Conservation (phyloP, 2,113 vertebrate species). For the Struthio camelus region DNA sequence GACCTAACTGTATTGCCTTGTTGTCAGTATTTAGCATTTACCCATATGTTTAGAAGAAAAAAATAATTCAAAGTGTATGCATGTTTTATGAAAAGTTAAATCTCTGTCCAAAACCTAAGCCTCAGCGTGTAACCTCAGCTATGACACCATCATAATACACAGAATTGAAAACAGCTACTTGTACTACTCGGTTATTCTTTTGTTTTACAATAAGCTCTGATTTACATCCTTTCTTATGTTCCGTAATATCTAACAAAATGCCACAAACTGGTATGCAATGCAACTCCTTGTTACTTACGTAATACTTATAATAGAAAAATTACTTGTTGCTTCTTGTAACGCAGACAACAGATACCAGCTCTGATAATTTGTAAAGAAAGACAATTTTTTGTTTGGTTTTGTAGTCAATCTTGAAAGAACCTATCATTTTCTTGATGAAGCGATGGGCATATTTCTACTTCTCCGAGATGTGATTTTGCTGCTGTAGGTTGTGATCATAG, state of each 20-base stretch:
- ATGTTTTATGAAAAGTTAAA: background rate
- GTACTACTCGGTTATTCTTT: background rate
- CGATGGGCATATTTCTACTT: background rate
- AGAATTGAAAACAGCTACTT: background rate
- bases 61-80: background rate
- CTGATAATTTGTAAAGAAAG: background rate
- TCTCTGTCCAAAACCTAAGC: background rate
- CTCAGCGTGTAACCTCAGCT: background rate
- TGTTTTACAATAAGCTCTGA: background rate
- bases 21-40: background rate
- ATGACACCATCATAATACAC: background rate
- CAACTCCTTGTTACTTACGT: background rate
- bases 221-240: background rate
- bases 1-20: background rate
- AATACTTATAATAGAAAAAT: background rate
- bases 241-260: background rate
- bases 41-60: background rate
- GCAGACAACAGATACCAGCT: background rate
- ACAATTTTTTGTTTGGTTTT: background rate
- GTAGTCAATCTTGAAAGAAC: background rate
- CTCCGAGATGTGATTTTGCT: background rate
- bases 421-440: background rate
- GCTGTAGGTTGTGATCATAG: background rate
- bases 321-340: background rate
- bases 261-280: background rate